Conservation (phyloP, 2,113 vertebrate genomes). For the Numida meleagris region DNA sequence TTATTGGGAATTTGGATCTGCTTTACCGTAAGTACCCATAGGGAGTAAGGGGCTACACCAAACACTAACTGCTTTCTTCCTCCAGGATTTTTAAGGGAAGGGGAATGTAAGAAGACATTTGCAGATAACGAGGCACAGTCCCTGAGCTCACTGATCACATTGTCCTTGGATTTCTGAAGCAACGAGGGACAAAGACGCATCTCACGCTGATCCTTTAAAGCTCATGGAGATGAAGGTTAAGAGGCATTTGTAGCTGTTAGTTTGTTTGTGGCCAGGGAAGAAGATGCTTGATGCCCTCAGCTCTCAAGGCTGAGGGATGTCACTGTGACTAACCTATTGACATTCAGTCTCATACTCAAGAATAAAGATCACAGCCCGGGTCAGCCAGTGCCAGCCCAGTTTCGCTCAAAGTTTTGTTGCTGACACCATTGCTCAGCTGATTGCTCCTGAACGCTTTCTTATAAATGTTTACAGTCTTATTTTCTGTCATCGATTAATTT, state of each 20-base stretch:
- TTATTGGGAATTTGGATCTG: not conserved
- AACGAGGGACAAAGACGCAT: slow-evolving; percentile 13
- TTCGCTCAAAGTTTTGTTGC: not conserved
- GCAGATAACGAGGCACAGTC: not conserved
- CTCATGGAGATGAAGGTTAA: slow-evolving; percentile 61
- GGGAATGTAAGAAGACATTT: not conserved
- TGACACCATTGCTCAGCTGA: slow-evolving; percentile 8
- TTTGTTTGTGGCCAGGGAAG: slow-evolving; percentile 44
- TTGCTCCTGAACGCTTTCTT: not conserved
- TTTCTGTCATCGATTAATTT: not conserved
- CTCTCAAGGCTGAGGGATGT: slow-evolving; percentile 11
- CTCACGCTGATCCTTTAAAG: slow-evolving; percentile 49
- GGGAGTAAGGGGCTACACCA: not conserved
- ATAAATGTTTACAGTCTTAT: not conserved
- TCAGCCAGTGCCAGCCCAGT: not conserved
- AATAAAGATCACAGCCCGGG: slow-evolving; percentile 6
- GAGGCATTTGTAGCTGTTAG: slow-evolving; percentile 58
- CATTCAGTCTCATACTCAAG: not conserved
- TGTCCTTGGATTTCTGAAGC: slow-evolving; percentile 21
- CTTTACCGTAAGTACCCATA: not conserved
- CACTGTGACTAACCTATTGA: not conserved
- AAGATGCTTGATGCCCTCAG: not conserved
- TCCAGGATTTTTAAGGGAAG: not conserved
- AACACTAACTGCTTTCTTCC: not conserved
- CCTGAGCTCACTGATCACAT: not conserved